These are phyloP conservation scores for Epinotia bilunana DNA, from an alignment of 2,888 invertebrate genomes.

Conservation along the genomic window DNA sequence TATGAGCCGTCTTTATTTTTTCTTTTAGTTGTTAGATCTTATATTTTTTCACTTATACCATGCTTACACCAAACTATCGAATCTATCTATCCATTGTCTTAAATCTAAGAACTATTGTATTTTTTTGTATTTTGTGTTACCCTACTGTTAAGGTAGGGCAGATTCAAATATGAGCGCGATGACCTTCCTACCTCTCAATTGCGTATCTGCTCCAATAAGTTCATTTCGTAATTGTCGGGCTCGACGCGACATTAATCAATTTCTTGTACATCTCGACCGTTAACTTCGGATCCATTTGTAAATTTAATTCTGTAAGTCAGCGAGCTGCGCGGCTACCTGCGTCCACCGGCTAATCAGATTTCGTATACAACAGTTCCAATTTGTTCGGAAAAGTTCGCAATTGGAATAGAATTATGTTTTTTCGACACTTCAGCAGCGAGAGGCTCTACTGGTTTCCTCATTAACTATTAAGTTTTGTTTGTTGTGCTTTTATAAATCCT, in stretches of 20 bases:
- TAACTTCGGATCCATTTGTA: conserved; percentile 75
- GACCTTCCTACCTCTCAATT: neutral
- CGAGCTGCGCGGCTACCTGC: conserved; percentile 27
- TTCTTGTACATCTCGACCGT: conserved; percentile 71
- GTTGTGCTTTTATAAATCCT: neutral
- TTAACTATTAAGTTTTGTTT: neutral
- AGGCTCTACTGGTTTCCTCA: neutral
- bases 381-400: conserved; percentile 39
- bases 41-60: too few relatives aligned
- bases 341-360: conserved; percentile 43
- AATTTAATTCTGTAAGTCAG: conserved; percentile 68
- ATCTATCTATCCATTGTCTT: too few relatives aligned
- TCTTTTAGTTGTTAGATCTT: too few relatives aligned
- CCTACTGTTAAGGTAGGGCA: too few relatives aligned
- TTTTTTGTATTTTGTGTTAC: too few relatives aligned
- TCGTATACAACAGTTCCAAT: conserved; percentile 45
- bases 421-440: conserved; percentile 18
- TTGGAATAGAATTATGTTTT: conserved; percentile 38
- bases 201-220: conserved; percentile 65
- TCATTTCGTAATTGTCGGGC: conserved; percentile 77
- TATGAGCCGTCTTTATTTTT: too few relatives aligned
- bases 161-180: neutral
- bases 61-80: too few relatives aligned
- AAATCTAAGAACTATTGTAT: too few relatives aligned
- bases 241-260: conserved; percentile 75